A percentile compares a stretch with the other conserved stretches of the same genome.
These are phyloP conservation scores for Anthoscopus minutus DNA, from an alignment of 2,113 vertebrate genomes.

Conservation along the genomic window DNA sequence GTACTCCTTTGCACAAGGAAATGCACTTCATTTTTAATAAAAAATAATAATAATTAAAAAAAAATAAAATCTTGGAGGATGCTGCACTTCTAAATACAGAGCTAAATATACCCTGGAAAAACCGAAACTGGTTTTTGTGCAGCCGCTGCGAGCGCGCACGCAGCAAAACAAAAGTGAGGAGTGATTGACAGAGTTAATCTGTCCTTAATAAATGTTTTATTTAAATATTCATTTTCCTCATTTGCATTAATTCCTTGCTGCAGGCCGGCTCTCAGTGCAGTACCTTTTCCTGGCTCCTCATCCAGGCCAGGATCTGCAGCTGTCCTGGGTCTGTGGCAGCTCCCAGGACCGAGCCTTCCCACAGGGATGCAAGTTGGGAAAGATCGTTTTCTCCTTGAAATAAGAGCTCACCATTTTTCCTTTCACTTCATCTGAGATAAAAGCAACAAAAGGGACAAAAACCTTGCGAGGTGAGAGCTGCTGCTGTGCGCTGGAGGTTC, in stretches of 20 bases:
- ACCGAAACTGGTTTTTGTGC: not conserved
- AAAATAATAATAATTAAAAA: too few species aligned
- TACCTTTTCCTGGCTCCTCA: not conserved
- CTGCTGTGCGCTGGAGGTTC: not conserved
- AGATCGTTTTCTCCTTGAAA: not conserved
- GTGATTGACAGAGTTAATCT: constrained; percentile 25
- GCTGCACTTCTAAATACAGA: not conserved
- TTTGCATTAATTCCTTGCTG: not conserved
- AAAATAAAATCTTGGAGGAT: not conserved
- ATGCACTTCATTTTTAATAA: constrained; percentile 1
- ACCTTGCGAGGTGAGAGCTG: not conserved
- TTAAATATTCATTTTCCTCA: constrained; percentile 13
- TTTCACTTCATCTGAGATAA: not conserved
- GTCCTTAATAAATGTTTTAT: constrained; percentile 27
- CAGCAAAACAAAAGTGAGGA: not conserved
- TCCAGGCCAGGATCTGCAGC: accelerated
- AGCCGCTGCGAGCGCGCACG: accelerated
- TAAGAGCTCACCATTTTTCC: not conserved
- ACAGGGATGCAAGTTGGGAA: accelerated
- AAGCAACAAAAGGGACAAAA: not conserved
- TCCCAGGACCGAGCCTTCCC: not conserved
- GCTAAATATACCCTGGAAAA: constrained; percentile 25
- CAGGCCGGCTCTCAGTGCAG: not conserved
- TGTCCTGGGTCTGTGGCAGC: not conserved
- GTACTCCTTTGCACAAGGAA: constrained; percentile 48